phyloP scores from a whole-genome alignment of 2,888 invertebrate species.

The Drosophila mettleri region DNA sequence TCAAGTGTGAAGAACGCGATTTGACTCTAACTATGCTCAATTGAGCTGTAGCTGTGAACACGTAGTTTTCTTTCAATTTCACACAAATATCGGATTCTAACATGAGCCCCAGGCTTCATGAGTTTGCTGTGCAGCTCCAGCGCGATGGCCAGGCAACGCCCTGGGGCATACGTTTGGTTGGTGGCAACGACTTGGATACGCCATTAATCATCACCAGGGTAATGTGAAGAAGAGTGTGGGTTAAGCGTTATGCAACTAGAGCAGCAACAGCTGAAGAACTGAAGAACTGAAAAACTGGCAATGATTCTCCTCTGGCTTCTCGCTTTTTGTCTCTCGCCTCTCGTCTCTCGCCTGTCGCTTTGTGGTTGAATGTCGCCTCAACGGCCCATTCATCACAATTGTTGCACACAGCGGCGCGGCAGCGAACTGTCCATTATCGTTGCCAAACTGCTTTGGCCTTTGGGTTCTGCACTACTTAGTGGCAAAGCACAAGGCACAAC shows the following conservation, averaged over 20 bases:
- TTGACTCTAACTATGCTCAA: conserved; percentile 36
- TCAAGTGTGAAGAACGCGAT: conserved; percentile 19
- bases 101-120: conserved; percentile 88
- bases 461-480: conserved; percentile 63
- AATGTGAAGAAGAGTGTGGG: conserved; percentile 78
- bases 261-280: conserved; percentile 34
- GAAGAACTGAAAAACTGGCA: conserved; percentile 37
- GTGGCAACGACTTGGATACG: conserved; percentile 93
- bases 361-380: conserved; percentile 48
- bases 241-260: conserved; percentile 59
- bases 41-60: conserved; percentile 11
- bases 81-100: conserved; percentile 7
- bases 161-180: conserved; percentile 95
- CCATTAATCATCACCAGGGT: conserved; percentile 96
- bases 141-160: conserved; percentile 90
- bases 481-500: conserved; percentile 64
- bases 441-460: conserved; percentile 74
- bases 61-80: neutral
- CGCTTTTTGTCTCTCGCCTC: conserved; percentile 11
- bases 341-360: conserved; percentile 59
- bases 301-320: conserved; percentile 20
- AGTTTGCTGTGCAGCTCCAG: conserved; percentile 90
- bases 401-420: conserved; percentile 39
- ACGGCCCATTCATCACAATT: conserved; percentile 63
- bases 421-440: conserved; percentile 51